Base-by-base conservation (phyloP, 2,113 vertebrate genomes). In the Pollimyrus isidori region DNA sequence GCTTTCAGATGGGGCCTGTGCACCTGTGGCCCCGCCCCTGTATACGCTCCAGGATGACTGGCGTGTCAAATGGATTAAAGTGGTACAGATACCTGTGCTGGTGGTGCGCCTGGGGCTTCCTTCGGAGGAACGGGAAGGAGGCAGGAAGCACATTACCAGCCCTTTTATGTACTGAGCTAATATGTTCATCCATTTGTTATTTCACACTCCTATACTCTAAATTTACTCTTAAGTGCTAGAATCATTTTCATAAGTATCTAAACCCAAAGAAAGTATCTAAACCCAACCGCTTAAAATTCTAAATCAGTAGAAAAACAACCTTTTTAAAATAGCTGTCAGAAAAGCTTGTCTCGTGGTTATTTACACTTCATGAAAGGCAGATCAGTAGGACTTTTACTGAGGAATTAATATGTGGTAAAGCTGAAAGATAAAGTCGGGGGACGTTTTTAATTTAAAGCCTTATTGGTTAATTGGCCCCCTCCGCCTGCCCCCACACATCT, bases 371-470 rank as follows among this genome's bases (percentile, higher is more conserved):
- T 17, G 17, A 39, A 82, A 82, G 58, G n/a, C 23, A 7, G 50
- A 21, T 30, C 21, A 76, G 73, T 42, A 39, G 4, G 26, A 83
- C 48, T 26, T 46, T 65, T 65, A 69, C 56, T 65, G 50, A 84
- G 88, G 50, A 85, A 82, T 89, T 85, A 21, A 89, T 26, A 88
- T 50, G 26, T 49, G 87, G 62, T 2, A 10, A 76, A 11, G 39
- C 21, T 56, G 83, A 80, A 46, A 62, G n/a, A 62, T 83, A 50
- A 69, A 50, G 87, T n/a, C 45, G 23, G 45, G 39, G 62, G 19
- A 88, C 69, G 88, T 52, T 87, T 87, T 90, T 87, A 90, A 87
- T 82, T 87, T 56, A 90, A 73, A 46, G 23, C 50, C 50, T 45
- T 87, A 87, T 52, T 90, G 89, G 30, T 90, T 87, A 89, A 86